Conservation (phyloP, 2,113 vertebrate species). For the Callopanchax toddi region DNA sequence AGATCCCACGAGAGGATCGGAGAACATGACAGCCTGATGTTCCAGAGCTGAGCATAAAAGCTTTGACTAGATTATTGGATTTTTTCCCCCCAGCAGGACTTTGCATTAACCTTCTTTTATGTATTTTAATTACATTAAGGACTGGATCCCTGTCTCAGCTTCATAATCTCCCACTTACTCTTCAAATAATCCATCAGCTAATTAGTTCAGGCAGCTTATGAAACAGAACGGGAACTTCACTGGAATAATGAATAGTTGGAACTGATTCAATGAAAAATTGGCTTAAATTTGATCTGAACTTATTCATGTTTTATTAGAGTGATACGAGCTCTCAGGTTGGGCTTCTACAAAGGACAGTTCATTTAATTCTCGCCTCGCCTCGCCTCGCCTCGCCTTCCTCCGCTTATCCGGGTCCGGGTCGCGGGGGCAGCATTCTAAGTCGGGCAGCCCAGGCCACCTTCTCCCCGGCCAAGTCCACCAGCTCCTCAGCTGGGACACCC, state of each 20-base stretch:
- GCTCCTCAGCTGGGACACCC: too few relatives aligned
- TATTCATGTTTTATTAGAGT: not conserved
- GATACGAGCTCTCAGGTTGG: not conserved
- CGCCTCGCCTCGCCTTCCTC: too few relatives aligned
- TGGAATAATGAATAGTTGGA: not conserved
- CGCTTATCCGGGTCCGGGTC: too few relatives aligned
- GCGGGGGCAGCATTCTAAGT: too few relatives aligned
- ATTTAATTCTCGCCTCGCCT: too few relatives aligned
- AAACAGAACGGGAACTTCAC: not conserved
- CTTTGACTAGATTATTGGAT: slow-evolving; percentile 22
- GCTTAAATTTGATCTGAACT: not conserved
- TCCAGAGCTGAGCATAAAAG: slow-evolving; percentile 6
- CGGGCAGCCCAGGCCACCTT: too few relatives aligned
- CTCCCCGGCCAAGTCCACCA: too few relatives aligned
- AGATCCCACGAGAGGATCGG: slow-evolving; percentile 24
- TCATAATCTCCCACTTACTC: slow-evolving; percentile 14
- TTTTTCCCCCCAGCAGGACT: slow-evolving; percentile 21
- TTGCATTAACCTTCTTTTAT: slow-evolving; percentile 42
- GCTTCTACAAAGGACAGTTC: too few relatives aligned
- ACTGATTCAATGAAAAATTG: slow-evolving; percentile 9
- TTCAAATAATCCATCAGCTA: not conserved
- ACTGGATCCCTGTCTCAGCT: slow-evolving; percentile 2
- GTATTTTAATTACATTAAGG: slow-evolving; percentile 26
- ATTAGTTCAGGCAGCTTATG: slow-evolving; percentile 26
- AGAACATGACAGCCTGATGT: not conserved